Evolutionary conservation across 2,113 vertebrate genomes (phyloP).

Genomic region (Paraplagusia blochii): DNA sequence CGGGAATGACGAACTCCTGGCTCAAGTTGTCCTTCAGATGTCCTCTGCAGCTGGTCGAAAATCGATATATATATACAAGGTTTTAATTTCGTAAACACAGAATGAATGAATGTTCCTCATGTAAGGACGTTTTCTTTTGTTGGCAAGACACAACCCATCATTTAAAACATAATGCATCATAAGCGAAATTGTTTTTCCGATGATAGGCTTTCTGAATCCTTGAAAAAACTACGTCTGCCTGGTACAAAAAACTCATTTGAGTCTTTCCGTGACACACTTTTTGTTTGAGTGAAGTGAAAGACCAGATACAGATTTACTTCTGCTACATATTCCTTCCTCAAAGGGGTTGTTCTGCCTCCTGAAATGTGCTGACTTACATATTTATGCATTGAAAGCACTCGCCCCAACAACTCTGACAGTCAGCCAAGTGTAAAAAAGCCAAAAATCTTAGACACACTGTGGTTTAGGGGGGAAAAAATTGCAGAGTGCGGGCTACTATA

Average conservation of each 20-base stretch:
- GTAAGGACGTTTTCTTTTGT: too few species aligned
- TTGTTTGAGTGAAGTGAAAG: constrained; percentile 48
- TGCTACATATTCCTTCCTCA: constrained; percentile 43
- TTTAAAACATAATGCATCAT: too few species aligned
- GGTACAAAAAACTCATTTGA: too few species aligned
- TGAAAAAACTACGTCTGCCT: constrained; percentile 27
- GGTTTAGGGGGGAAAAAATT: constrained; percentile 13
- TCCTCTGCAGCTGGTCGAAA: constrained; percentile 59
- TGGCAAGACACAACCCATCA: too few species aligned
- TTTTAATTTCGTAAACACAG: too few species aligned
- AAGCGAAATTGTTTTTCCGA: too few species aligned
- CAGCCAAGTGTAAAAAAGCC: constrained; percentile 41
- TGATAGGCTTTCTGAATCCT: too few species aligned
- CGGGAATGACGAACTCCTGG: constrained; percentile 72
- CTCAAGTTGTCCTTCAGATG: constrained; percentile 64
- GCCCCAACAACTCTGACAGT: constrained; percentile 34
- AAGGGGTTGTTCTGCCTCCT: constrained; percentile 43
- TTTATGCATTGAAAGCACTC: constrained; percentile 41
- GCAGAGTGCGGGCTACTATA: constrained; percentile 19
- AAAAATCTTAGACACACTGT: constrained; percentile 50
- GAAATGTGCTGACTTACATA: constrained; percentile 60
- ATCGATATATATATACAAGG: too few species aligned
- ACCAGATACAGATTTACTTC: constrained; percentile 57
- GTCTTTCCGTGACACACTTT: constrained; percentile 18
- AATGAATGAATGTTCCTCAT: too few species aligned